Conservation (phyloP, 2,888 invertebrate species). For the Cryptus viduatorius region DNA sequence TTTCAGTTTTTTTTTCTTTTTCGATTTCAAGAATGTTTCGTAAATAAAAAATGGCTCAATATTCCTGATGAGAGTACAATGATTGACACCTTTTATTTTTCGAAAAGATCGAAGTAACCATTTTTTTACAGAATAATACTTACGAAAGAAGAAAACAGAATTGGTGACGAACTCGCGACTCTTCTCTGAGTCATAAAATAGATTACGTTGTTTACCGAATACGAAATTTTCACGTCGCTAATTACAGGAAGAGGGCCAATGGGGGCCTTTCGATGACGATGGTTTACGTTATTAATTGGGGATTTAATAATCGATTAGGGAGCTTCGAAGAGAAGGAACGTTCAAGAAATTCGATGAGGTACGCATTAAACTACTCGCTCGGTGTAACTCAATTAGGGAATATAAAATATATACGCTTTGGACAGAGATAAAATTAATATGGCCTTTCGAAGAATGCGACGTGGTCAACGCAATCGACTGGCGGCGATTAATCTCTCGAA, state of each 20-base stretch:
- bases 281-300: slow-evolving; percentile 57
- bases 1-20: too few species aligned
- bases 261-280: slow-evolving; percentile 18
- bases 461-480: slow-evolving; percentile 64
- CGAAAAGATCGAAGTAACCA: too few species aligned
- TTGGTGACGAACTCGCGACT: not conserved
- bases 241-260: slow-evolving; percentile 33
- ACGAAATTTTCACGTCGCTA: slow-evolving; percentile 49
- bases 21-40: too few species aligned
- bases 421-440: slow-evolving; percentile 38
- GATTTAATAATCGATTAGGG: slow-evolving; percentile 68
- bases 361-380: slow-evolving; percentile 52
- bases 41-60: too few species aligned
- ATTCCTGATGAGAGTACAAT: too few species aligned
- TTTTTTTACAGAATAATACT: not conserved
- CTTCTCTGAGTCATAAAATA: slow-evolving; percentile 5
- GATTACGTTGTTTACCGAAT: slow-evolving; percentile 32
- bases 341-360: slow-evolving; percentile 46
- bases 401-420: slow-evolving; percentile 62
- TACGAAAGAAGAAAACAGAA: not conserved
- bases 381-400: slow-evolving; percentile 70
- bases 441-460: slow-evolving; percentile 54
- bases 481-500: slow-evolving; percentile 59
- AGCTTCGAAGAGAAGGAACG: slow-evolving; percentile 13
- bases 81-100: too few species aligned